Base-by-base conservation (phyloP, 2,888 invertebrate genomes). In the Helleia helle region DNA sequence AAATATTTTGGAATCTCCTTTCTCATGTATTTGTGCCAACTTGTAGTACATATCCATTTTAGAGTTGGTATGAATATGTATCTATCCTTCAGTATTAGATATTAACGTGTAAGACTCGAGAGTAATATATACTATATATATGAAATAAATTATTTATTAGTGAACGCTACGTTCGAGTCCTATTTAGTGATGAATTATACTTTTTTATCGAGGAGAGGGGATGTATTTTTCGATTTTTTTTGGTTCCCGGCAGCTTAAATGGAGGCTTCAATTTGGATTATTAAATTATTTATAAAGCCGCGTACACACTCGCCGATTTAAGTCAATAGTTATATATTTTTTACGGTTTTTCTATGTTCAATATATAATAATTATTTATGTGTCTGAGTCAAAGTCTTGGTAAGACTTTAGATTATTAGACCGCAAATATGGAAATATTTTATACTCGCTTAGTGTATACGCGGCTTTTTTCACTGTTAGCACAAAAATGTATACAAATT, bases 41-140 rank as follows among this genome's bases (percentile, higher is more conserved):
- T 70, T 65, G 30, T 39, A 31, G 25, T 42, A 74, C 77, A 79
- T 79, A 79, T 79, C 76, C 57, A 54, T 57, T 59, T n/a, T n/a
- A n/a, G n/a, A 62, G 71, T 74, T 73, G 70, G 71, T 71, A 66
- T 67, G 56, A 63, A 65, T 63, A 59, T 65, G 53, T 36, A 71
- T 69, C 70, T 75, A 36, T 79, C 72, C 76, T 76, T 75, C 80
- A 80, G 80, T 80, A 79, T 80, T 83, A 77, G 71, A 69, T 50
- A 51, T 64, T 65, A 68, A 43, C 67, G 46, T 72, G 70, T 75
- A 75, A 76, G 73, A 73, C 70, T 72, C 56, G 57, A 71, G 71
- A 73, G 64, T 67, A 48, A 52, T 52, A 44, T 43, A 43, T 40
- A 41, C 41, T 48, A 47, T 43, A 44, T 29, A 47, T 49, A 46